phyloP scores from a whole-genome alignment of 2,113 vertebrate species.

The Capricornis sumatraensis region DNA sequence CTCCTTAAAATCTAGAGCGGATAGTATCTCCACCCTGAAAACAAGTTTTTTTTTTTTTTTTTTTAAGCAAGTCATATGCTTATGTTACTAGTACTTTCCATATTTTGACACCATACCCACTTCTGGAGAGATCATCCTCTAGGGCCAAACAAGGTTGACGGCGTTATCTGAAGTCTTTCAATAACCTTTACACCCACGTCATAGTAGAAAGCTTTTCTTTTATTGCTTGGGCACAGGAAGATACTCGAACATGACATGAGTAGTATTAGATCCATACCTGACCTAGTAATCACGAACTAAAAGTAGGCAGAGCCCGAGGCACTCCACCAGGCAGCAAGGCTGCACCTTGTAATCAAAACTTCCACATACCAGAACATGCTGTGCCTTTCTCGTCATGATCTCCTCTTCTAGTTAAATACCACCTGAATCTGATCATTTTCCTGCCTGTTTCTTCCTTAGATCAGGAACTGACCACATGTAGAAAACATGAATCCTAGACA shows the following conservation, averaged over 20 bases:
- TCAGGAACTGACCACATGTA: background rate
- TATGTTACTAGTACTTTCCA: constrained; percentile 2
- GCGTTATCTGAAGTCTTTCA: constrained; percentile 24
- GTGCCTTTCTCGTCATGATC: background rate
- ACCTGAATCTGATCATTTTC: constrained; percentile 6
- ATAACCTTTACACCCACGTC: background rate
- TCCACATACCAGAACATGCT: background rate
- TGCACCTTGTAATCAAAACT: constrained; percentile 8
- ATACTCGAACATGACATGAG: background rate
- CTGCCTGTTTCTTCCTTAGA: background rate
- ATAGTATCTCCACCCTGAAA: background rate
- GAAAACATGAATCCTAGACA: background rate
- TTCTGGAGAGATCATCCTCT: constrained; percentile 15
- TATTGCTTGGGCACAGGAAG: background rate
- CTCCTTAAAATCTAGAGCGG: background rate
- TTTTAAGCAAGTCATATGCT: background rate
- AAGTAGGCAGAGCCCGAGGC: background rate
- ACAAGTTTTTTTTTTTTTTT: background rate
- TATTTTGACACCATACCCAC: constrained; percentile 28
- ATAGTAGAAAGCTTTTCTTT: background rate
- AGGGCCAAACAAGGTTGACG: background rate
- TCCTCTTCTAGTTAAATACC: background rate
- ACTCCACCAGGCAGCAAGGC: background rate
- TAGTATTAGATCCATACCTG: background rate
- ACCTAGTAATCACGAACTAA: background rate